Percentiles rank a stretch among this genome's conserved stretches.
These are phyloP conservation scores for Subacronicta megacephala DNA, from an alignment of 2,888 invertebrate genomes.

Conservation along the genomic window DNA sequence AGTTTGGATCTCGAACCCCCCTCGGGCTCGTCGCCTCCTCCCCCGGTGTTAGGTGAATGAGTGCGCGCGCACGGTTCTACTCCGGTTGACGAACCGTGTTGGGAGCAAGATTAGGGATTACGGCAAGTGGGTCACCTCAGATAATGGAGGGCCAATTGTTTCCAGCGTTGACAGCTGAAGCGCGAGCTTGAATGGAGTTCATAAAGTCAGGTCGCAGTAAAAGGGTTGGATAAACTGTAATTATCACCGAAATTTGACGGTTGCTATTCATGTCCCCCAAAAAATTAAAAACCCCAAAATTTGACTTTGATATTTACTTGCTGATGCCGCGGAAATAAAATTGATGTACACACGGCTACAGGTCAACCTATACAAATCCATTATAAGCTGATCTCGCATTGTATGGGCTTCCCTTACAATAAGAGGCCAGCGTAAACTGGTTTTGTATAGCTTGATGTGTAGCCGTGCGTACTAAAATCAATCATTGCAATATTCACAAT, in stretches of 20 bases:
- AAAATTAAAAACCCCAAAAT: no score
- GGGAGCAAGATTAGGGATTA: constrained; percentile 63
- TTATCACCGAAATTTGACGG: constrained; percentile 7
- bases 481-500: neutral
- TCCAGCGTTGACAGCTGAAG: constrained; percentile 35
- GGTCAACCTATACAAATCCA: no score
- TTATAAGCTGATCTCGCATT: no score
- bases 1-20: constrained; percentile 37
- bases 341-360: no score
- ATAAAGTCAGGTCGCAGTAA: constrained; percentile 26
- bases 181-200: constrained; percentile 53
- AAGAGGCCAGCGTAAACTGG: no score
- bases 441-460: no score
- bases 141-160: constrained; percentile 55
- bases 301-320: no score
- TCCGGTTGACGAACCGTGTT: constrained; percentile 58
- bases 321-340: no score
- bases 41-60: constrained; percentile 70
- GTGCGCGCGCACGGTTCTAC: constrained; percentile 80
- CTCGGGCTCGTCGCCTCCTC: constrained; percentile 33
- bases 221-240: constrained; percentile 24
- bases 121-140: constrained; percentile 70
- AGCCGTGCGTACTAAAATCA: no score
- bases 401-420: no score
- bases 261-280: constrained; percentile 2